Evolutionary conservation across 2,797 vertebrate genomes (phyloP), one percentile per base, ranked within the genome.

Genomic region (Pantherophis vulpinus): DNA sequence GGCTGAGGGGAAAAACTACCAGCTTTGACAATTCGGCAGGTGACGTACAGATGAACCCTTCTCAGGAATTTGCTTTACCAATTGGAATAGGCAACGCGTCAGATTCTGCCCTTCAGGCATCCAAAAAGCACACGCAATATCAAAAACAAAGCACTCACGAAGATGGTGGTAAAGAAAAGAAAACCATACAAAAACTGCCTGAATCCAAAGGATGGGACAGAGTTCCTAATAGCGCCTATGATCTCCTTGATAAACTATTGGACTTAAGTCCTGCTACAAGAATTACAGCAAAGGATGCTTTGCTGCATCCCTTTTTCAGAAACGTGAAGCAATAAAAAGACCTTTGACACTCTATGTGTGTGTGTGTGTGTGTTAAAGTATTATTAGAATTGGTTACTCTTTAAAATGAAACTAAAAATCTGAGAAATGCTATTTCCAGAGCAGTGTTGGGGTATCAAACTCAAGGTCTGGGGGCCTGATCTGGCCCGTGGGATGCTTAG

Each of bases 201-300:
- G 96, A 95, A 86, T 61, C 86, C 51, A 96, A 97, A 95, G 98
- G 98, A 87, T 99, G 99, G 99, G 98, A 98, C 96, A 94, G 91
- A 3, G 98, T 99, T 92, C 98, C 99, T 0, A 97, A 99, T 92
- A 98, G 98, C 92, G 98, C 98, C 14, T 99, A 99, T 27, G 97
- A 99, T 94, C 98, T 99, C 47, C 98, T 99, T 93, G 99, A 99
- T 97, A 98, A 97, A 96, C 98, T 99, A 87, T 96, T 99, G 90
- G 99, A 99, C 96, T 97, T 99, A 95, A 99, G 99, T 96, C 99
- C 99, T 25, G 98, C 97, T 88, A 98, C 98, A 89, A 98, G 99
- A 97, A 98, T 99, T 97, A 99, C 98, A 88, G 99, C 99, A 9
- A 97, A 97, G 90, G 96, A 97, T 92, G 99, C 99, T 16, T 97